Evolutionary conservation across 2,113 vertebrate species (phyloP), one percentile per base, ranked within the genome.

Genomic region (Barnardius zonarius): DNA sequence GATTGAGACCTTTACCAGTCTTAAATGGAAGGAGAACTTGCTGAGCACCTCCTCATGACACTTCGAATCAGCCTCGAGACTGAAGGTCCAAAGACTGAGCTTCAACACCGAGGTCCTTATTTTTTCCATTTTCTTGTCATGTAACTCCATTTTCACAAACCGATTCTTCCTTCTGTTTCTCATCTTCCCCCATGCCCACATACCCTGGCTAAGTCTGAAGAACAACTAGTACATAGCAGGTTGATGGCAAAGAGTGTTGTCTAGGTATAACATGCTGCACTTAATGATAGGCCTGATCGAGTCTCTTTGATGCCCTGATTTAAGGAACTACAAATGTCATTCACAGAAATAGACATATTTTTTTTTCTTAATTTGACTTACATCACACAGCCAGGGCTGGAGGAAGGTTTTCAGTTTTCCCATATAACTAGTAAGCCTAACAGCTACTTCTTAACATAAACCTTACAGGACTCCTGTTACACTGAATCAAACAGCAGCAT

Each of bases 371-470:
- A 70, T 43, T 81, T 93, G 61, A 64, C 51, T 31, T 90, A 83
- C 17, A 63, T 63, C 25, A 35, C 28, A 37, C 54, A 83, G 14
- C 3, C 17, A 88, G 10, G 12, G 10, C 64, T 28, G 11, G 68
- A 95, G 74, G 73, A 68, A 83, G 10, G 17, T 49, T 95, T 90
- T 43, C 15, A 70, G 25, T 74, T 78, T 93, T 93, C 43, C 41
- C n/a, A 73, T 68, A 83, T 85, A 93, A 46, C 59, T 86, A 12
- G 9, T 46, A 84, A 75, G 44, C 48, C 39, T 84, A 70, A 80
- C 64, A 95, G 46, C 39, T 91, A 31, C 66, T 52, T 93, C 76
- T 79, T 92, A 93, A 75, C 33, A 68, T 51, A 88, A 75, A 83
- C 44, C 66, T 88, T 91, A 74, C 43, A 78, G 66, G 48, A 89